Base-by-base conservation (phyloP, 2,797 vertebrate genomes). In the Coreius guichenoti region DNA sequence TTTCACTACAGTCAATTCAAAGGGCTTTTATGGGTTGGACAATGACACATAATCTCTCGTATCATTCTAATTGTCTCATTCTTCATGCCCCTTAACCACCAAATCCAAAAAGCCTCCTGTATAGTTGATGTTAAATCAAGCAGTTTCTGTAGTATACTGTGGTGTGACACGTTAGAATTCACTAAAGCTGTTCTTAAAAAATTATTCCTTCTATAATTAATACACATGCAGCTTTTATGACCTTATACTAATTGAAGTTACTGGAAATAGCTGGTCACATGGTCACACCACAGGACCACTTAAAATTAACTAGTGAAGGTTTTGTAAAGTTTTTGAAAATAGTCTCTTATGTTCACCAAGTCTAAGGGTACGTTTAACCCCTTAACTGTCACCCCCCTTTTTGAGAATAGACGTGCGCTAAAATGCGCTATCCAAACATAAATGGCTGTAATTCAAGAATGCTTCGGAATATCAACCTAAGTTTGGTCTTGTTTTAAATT, bases 231-330 rank as follows among this genome's bases (percentile, higher is more conserved):
- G 39, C 31, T 63, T 26, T 79, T 26, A 63, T 79, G 76, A 79
- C 56, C 76, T 78, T 63, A 29, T 19, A 63, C 17, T 78, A 79
- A 79, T 45, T 79, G n/a, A 63, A 51, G 74, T 77, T 39, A 56
- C 51, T 39, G 7, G 3, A 23, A 77, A 77, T 77, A 58, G 31
- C n/a, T 56, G 19, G 31, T n/a, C 49, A 61, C 16, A 43, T 76
- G 49, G 51, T 36, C 49, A 61, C n/a, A 43, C 54, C 54, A 43
- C 16, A 63, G 23, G 56, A 45, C 56, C 54, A 61, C 58, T 78
- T 63, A 13, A 63, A 63, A 78, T 78, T 5, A 78, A 78, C 51
- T 3, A 58, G 29, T 13, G 29, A 75, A 77, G 51, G 33, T 29
- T 61, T 63, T 63, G 26, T n/a, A 23, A 23, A 23, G 72, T 8